Evolutionary conservation across 2,113 vertebrate species (phyloP), one percentile per base, ranked within the genome.

Genomic region (Ammospiza nelsoni): DNA sequence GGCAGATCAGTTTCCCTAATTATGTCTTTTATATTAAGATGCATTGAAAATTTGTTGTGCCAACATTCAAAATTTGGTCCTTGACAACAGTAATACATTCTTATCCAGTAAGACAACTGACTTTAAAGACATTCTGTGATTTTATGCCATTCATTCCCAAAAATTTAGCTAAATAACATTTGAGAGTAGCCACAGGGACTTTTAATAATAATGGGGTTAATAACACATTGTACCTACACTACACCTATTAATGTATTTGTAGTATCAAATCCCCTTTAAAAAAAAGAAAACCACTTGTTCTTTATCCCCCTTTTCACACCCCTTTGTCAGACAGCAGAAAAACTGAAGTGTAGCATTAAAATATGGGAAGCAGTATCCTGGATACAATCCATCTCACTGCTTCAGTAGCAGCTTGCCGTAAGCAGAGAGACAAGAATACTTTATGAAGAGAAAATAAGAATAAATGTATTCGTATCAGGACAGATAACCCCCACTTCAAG

Each of bases 41-140:
- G 10, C 52, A 71, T 1, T 48, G 7, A 27, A 93, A 84, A 66
- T 69, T 46, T 55, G 6, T 62, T 27, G 48, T 22, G 12, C 12
- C 16, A 54, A 27, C 15, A 49, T 63, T 75, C 33, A 67, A 89
- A 72, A 68, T 48, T 55, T 79, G 33, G n/a, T 43, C 46, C 27
- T 74, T 54, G 14, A 51, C 37, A 81, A 35, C 0, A 73, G 28
- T 22, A 84, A 33, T 20, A 69, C 0, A 0, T 25, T 66, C 78
- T 35, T 66, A 31, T 55, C n/a, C 49, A 69, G 3, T 6, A 58
- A 43, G 11, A 57, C 0, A 2, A 61, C 6, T 37, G 25, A 87
- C 80, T 85, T 73, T 52, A 37, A 74, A 83, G 28, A 41, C 25
- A 72, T 29, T n/a, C 31, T 23, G 6, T 31, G 18, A 73, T 77